Evolutionary conservation across 2,113 vertebrate genomes (phyloP), one percentile per base, ranked within the genome.

Genomic region (Mionectes macconnelli): DNA sequence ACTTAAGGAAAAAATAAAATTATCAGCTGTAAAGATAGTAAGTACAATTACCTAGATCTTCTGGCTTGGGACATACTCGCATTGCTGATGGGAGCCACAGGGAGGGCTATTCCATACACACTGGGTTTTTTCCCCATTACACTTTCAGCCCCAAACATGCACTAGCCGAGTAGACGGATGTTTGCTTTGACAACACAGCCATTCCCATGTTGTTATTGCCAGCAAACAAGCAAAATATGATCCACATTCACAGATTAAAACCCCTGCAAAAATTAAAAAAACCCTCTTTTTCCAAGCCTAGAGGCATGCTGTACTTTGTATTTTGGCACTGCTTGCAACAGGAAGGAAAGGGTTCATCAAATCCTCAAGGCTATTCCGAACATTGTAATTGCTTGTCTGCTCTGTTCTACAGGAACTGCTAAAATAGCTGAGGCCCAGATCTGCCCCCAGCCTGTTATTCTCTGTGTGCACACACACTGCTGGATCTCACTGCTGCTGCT

Each of bases 161-260:
- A 68, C 63, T 14, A 67, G 64, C 35, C 35, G 59, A 70, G 21
- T 33, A 89, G 49, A 93, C 14, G n/a, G 33, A 88, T 56, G 90
- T 35, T 92, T 84, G 64, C 63, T 88, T 67, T 83, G 87, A 88
- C 66, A 91, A 63, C 35, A 81, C 28, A 70, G 39, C 39, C 76
- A 69, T 90, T 70, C 55, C 72, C 55, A 74, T n/a, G 52, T 23
- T 70, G 79, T 25, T 77, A 76, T 1, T 89, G 81, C 60, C 84
- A 90, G 66, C 35, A 84, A 90, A 70, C 78, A 95, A 91, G 96
- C 68, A 89, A 89, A 94, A 86, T n/a, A 59, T 6, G 27, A 93
- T 70, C 50, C 27, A 57, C 19, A 16, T 64, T 79, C 89, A 89
- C 40, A 82, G 84, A 68, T 50, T 85, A 40, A 89, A 95, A 93